Evolutionary conservation across 2,113 vertebrate genomes (phyloP).

Genomic region (Corydoras sp.): DNA sequence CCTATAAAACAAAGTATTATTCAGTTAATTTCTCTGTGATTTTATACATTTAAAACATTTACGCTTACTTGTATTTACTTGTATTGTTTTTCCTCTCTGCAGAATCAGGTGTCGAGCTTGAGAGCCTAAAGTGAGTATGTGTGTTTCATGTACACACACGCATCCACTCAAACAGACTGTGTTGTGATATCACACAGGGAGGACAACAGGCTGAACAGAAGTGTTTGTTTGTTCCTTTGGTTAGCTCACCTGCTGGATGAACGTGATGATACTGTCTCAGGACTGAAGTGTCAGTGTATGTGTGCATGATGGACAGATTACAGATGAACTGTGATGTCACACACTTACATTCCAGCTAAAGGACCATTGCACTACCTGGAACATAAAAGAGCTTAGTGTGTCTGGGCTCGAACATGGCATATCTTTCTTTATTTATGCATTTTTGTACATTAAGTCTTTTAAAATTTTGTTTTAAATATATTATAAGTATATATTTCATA

Average conservation of each 20-base stretch:
- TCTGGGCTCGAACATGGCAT: background rate
- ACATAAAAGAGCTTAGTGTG: background rate
- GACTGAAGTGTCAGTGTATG: background rate
- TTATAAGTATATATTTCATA: constrained; percentile 2
- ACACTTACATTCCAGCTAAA: background rate
- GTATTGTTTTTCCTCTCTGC: background rate
- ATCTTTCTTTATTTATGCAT: background rate
- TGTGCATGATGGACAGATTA: constrained; percentile 10
- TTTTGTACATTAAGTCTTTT: background rate
- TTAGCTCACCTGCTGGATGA: constrained; percentile 25
- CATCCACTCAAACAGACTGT: background rate
- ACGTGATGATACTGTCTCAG: background rate
- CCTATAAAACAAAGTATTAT: too few species aligned
- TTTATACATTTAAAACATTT: background rate
- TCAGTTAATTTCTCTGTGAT: too few species aligned
- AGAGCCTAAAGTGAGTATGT: constrained; percentile 8
- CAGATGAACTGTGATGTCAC: background rate
- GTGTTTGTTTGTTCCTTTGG: constrained; percentile 2
- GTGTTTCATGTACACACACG: background rate
- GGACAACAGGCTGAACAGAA: constrained; percentile 7
- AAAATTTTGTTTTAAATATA: background rate
- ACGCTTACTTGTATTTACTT: background rate
- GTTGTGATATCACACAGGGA: background rate
- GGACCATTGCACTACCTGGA: background rate
- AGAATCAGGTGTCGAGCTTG: background rate